Evolutionary conservation across 2,113 vertebrate genomes (phyloP), one percentile per base, ranked within the genome.

Genomic region (Microcebus murinus): DNA sequence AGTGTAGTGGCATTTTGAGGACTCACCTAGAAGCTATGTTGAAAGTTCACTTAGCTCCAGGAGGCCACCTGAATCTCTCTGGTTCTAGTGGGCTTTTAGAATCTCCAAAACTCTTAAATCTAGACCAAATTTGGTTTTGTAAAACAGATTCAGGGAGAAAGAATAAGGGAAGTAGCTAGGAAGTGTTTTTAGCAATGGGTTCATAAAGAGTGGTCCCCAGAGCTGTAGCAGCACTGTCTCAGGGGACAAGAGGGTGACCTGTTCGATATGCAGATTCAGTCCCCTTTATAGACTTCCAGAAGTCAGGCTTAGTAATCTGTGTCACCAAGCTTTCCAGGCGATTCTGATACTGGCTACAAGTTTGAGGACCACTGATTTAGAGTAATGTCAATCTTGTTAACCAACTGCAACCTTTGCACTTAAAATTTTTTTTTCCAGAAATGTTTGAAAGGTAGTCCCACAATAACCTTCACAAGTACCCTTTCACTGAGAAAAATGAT

Each of bases 401-500:
- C 12, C 23, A 52, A 94, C 65, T 8, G 4, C n/a, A 77, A 73
- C 8, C 6, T 93, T 93, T 82, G 45, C 31, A 95, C 90, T 57
- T 77, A 61, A 63, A 31, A 20, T 34, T 20, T 68, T 20, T 68
- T 80, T 68, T 84, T 18, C 27, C 42, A 42, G 25, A 76, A 27
- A 18, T 77, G 39, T 34, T 57, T 85, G 21, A 90, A 57, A 59
- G n/a, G 39, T 4, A 25, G 23, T 14, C 45, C 5, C 65, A 82
- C 12, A 71, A 63, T 92, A 85, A 23, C 13, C 57, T 68, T 90
- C 17, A 42, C 21, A 74, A 80, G 34, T 79, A 74, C 10, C 23
- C 39, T 95, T 86, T 67, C 25, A 25, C 42, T 39, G 57, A 92
- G n/a, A 88, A 93, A 87, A 79, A 23, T 27, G 4, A 39, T 83